A percentile compares a stretch with the other conserved stretches of the same genome.
These are phyloP conservation scores for Chrysolina americana DNA, from an alignment of 2,888 invertebrate species.

Conservation along the genomic window DNA sequence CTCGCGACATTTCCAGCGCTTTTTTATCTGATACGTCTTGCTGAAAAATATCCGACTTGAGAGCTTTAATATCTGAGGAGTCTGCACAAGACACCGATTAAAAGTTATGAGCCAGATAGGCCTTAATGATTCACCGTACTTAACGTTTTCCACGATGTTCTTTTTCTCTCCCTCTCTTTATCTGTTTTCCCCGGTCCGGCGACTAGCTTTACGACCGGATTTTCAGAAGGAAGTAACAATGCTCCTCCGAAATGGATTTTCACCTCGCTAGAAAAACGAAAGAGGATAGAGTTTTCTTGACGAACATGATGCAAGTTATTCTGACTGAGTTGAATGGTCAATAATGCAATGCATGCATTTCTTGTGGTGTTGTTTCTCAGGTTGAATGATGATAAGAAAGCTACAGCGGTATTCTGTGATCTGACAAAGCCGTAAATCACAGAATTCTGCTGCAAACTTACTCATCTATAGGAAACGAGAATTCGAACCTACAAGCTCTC, in stretches of 20 bases:
- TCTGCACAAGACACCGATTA: slow-evolving; percentile 56
- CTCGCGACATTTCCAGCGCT: not conserved
- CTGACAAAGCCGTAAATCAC: too few relatives aligned
- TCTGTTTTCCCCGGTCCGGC: not conserved
- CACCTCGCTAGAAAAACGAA: not conserved
- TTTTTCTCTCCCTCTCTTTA: too few relatives aligned
- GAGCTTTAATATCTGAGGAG: slow-evolving; percentile 57
- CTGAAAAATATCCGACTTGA: slow-evolving; percentile 56
- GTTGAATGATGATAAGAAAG: too few relatives aligned
- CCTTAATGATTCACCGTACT: slow-evolving; percentile 49
- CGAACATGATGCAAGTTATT: not conserved
- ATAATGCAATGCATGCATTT: too few relatives aligned
- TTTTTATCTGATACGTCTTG: slow-evolving; percentile 53
- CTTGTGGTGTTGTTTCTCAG: too few relatives aligned
- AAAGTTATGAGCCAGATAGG: slow-evolving; percentile 57
- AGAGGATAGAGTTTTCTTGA: not conserved
- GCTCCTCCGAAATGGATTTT: slow-evolving; percentile 13
- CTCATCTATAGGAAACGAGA: too few relatives aligned
- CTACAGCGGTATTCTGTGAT: too few relatives aligned
- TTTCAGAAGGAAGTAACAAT: not conserved
- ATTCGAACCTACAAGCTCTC: too few relatives aligned
- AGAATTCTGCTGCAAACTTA: too few relatives aligned
- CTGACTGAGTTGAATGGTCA: not conserved
- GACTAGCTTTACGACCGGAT: not conserved
- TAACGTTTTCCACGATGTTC: not conserved